Evolutionary conservation across 2,888 invertebrate genomes (phyloP).

Genomic region (Tetragnatha montana): DNA sequence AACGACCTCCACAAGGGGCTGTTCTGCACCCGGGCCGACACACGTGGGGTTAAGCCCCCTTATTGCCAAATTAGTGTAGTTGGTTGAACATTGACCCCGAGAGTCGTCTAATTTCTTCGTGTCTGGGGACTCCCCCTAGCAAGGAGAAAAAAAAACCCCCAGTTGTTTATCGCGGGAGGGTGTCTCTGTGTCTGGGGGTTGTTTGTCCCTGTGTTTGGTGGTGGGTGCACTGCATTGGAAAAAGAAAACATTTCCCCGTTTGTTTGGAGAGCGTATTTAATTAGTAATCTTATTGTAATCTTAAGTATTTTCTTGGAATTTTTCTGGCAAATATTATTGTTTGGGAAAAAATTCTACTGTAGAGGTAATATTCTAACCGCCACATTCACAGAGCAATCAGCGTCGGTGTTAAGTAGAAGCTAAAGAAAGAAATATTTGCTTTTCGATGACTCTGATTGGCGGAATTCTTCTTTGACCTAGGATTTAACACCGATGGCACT

Average conservation of each 20-base stretch:
- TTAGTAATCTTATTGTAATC: too few relatives aligned
- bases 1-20: too few relatives aligned
- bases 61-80: slow-evolving; percentile 55
- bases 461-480: too few relatives aligned
- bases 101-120: slow-evolving; percentile 52
- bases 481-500: too few relatives aligned
- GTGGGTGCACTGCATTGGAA: background rate
- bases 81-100: slow-evolving; percentile 48
- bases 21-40: too few relatives aligned
- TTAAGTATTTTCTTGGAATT: background rate
- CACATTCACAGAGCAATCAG: too few relatives aligned
- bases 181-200: background rate
- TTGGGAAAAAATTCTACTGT: background rate
- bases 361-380: too few relatives aligned
- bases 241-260: too few relatives aligned
- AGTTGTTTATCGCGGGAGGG: background rate
- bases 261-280: too few relatives aligned
- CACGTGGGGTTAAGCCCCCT: slow-evolving; percentile 3
- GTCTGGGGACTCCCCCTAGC: slow-evolving; percentile 33
- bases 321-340: background rate
- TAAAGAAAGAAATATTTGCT: too few relatives aligned
- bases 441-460: too few relatives aligned
- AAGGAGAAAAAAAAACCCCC: background rate
- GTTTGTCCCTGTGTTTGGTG: background rate
- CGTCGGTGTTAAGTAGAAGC: too few relatives aligned